Base-by-base conservation (phyloP, 2,113 vertebrate species). In the Coracopsis vasa region DNA sequence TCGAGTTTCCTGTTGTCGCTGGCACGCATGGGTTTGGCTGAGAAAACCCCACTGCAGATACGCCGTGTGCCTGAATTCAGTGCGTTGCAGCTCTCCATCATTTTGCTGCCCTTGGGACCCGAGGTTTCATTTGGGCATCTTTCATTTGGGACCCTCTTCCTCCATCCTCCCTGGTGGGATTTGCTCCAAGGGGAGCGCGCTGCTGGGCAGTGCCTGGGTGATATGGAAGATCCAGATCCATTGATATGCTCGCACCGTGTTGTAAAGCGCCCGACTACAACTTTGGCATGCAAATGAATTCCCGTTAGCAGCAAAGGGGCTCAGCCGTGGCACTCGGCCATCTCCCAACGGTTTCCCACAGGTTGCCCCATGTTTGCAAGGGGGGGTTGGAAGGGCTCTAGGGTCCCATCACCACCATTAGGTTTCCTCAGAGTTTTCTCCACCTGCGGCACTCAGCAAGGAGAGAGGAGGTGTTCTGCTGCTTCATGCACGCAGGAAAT, bases 401-500 rank as follows among this genome's bases (percentile, higher is more conserved):
- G 39, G 41, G 31, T 86, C 50, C 37, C 25, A 70, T 79, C 1
- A 2, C 17, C 0, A 0, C 48, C 2, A 0, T 19, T 51, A 11
- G 33, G 13, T 16, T 66, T 42, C 39, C 41, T 53, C n/a, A 2
- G 39, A 11, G 54, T 47, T 33, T 80, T 37, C 31, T 39, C 61
- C 84, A 65, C 73, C 56, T 74, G 91, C 82, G 61, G 44, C 60
- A 62, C 23, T 12, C 45, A 7, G 9, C 27, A 33, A 25, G 54
- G 27, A 78, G 21, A 33, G 8, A 4, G 21, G 24, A 84, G 6
- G 19, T 39, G 12, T 73, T 33, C 20, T 5, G 41, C 37, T 37
- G 5, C 5, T 42, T 2, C 2, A 0, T 5, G 27, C 10, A 1
- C 0, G 2, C 2, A 3, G 10, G 9, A 9, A 8, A 2, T 54